Evolutionary conservation across 2,888 invertebrate species (phyloP).

Genomic region (Drosophila meridionalis): DNA sequence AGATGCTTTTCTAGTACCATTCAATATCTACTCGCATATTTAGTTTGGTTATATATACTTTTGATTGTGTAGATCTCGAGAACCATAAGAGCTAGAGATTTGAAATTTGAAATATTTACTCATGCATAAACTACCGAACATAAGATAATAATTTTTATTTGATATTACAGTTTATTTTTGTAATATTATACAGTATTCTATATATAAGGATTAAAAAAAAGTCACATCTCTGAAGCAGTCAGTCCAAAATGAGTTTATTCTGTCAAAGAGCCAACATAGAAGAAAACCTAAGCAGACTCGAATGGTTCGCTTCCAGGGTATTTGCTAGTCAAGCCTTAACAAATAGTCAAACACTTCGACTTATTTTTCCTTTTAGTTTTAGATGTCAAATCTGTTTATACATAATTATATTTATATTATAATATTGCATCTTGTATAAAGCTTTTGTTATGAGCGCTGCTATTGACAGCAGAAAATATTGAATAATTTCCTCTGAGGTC

Average conservation of each 20-base stretch:
- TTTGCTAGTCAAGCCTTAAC: not conserved
- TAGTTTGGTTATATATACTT: not conserved
- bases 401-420: not conserved
- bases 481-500: not conserved
- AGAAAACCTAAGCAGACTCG: too few relatives aligned
- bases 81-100: not conserved
- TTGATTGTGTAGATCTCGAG: not conserved
- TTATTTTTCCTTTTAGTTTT: conserved; percentile 3
- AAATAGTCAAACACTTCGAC: not conserved
- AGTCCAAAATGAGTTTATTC: too few relatives aligned
- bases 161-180: not conserved
- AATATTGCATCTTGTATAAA: not conserved
- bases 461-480: conserved; percentile 7
- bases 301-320: not conserved
- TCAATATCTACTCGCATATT: too few relatives aligned
- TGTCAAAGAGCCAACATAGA: too few relatives aligned
- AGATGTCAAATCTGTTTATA: not conserved
- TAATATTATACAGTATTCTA: not conserved
- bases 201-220: not conserved
- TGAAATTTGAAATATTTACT: too few relatives aligned
- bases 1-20: too few relatives aligned
- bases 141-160: not conserved
- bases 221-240: too few relatives aligned
- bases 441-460: not conserved
- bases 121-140: not conserved